Evolutionary conservation across 2,113 vertebrate genomes (phyloP), one percentile per base, ranked within the genome.

Genomic region (Calidris pugnax): DNA sequence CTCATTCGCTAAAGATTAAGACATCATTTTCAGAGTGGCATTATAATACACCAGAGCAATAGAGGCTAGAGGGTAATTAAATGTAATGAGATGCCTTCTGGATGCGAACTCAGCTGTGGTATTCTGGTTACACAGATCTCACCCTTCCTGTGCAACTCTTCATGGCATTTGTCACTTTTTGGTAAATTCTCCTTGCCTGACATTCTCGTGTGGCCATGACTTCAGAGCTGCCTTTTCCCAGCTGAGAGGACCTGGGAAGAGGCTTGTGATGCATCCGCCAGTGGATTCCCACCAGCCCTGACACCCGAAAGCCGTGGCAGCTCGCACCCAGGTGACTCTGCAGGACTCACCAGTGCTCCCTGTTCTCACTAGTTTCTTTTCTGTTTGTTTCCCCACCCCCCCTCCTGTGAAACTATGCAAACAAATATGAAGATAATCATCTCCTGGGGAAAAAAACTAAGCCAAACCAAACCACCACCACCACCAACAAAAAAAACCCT

Each of bases 241-340:
- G 48, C 59, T 3, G 16, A 23, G 53, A 13, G 7, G 21, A 11
- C 19, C 21, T 6, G 32, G 1, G 3, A 8, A 6, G 74, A 23
- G 30, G 28, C 28, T 28, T 21, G 43, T 2, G 35, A 32, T 2
- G 32, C 53, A 3, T 6, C 33, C 2, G 6, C 32, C 24, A 5
- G 14, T 1, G 7, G 45, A 9, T 14, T 18, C 14, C 69, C 4
- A 6, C n/a, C 50, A 63, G 57, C 32, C 53, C 32, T 28, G 69
- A 45, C 45, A 48, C 35, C 12, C 1, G 0, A 33, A 27, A 33
- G 19, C 35, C 24, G 3, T 0, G 30, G 77, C 41, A 10, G 23
- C 10, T 32, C 1, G 1, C 14, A 28, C 32, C 17, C 27, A 1
- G 20, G 23, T 3, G 37, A 2, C 33, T 5, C 20, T 23, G 48